Base-by-base conservation (phyloP, 2,888 invertebrate genomes). In the Notodonta ziczac region DNA sequence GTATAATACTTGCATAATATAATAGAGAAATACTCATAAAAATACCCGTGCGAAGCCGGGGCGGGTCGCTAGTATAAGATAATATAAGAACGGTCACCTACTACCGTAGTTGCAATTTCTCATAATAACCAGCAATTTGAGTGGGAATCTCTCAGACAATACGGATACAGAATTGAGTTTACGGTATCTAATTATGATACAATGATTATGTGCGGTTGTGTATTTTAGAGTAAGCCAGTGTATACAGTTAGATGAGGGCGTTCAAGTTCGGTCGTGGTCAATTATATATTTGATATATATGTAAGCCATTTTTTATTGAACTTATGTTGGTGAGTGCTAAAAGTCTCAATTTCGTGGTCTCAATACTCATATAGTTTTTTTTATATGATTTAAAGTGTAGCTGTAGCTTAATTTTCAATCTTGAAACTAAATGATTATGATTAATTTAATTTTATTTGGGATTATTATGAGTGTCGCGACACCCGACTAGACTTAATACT, bases 41-140 rank as follows among this genome's bases (percentile, higher is more conserved):
- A n/a, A n/a, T n/a, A n/a, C n/a, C n/a, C n/a, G n/a, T n/a, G n/a
- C n/a, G n/a, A n/a, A n/a, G n/a, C n/a, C n/a, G n/a, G n/a, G n/a
- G n/a, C n/a, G n/a, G n/a, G n/a, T n/a, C n/a, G n/a, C n/a, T n/a
- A n/a, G n/a, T 53, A 51, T 63, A 66, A 74, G 74, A 78, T 7
- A 80, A 76, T 72, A 63, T 63, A 62, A 68, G 69, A 67, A 82
- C 85, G 81, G 84, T 87, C 86, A 86, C 78, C 83, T 75, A 77
- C 73, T 77, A 72, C 72, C 83, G 82, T 80, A 78, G 77, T 79
- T 76, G 84, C 81, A 82, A 86, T 89, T 89, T 85, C 80, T 77
- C 85, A 84, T 87, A 89, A 89, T 87, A 76, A 81, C 79, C 73
- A 82, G 84, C 85, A 87, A 86, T 89, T 87, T 88, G 79, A 88